Conservation (phyloP, 2,888 invertebrate species). For the Orchesellides sinensis region DNA sequence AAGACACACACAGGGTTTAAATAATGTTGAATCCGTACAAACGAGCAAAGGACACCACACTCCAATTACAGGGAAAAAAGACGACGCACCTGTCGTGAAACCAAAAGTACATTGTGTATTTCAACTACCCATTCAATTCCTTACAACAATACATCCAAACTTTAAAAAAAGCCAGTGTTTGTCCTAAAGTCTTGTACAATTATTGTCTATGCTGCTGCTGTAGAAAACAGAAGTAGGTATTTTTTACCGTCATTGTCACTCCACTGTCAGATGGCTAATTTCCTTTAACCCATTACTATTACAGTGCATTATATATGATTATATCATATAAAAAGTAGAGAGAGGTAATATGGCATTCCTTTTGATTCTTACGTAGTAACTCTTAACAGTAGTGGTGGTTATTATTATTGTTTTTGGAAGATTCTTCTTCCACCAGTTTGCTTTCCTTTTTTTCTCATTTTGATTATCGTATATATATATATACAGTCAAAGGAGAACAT, state of each 20-base stretch:
- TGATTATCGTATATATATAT: too few species aligned
- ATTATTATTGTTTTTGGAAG: too few species aligned
- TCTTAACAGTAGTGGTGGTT: too few species aligned
- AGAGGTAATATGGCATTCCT: neutral
- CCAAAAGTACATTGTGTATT: slow-evolving; percentile 1
- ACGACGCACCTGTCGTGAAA: slow-evolving; percentile 47
- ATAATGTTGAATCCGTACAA: too few species aligned
- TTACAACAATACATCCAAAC: neutral
- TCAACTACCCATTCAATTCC: neutral
- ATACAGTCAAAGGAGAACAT: too few species aligned
- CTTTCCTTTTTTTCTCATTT: too few species aligned
- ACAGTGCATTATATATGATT: too few species aligned
- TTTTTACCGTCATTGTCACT: slow-evolving; percentile 46
- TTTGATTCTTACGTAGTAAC: neutral
- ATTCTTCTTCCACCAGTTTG: too few species aligned
- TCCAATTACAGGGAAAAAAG: slow-evolving; percentile 17
- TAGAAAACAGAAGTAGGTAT: neutral
- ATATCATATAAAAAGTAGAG: neutral
- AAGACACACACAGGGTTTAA: too few species aligned
- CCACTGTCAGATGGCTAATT: slow-evolving; percentile 54
- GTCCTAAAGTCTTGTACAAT: slow-evolving; percentile 18
- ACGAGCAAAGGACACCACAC: neutral
- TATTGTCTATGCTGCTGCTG: slow-evolving; percentile 6
- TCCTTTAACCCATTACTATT: slow-evolving; percentile 38
- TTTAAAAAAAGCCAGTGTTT: too few species aligned